Evolutionary conservation across 1,140 invertebrate genomes (phyloP), one percentile per base, ranked within the genome.

Genomic region (Pararge aegeria): DNA sequence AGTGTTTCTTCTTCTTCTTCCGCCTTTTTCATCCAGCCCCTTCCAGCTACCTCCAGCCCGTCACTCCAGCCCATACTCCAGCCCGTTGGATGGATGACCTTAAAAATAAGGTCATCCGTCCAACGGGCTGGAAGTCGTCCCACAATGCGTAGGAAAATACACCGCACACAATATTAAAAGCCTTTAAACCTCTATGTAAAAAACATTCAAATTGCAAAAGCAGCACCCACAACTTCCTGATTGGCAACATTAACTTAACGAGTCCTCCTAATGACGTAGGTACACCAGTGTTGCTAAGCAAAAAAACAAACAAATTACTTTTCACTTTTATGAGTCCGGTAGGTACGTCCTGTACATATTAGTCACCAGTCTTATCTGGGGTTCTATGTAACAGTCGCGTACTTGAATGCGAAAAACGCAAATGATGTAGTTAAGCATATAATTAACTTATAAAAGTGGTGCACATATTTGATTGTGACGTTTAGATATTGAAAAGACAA

Each of bases 301-400:
- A 40, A 40, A 40, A 40, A 16, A 16, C 20, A 52, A 59, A 59
- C 53, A 59, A 44, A 59, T 59, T 53, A 53, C 57, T 50, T 44
- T 50, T 40, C 42, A 55, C 54, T 59, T 59, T 52, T 37, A 42
- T 37, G 15, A 18, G 38, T 18, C n/a, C n/a, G n/a, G n/a, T n/a
- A n/a, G n/a, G n/a, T n/a, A n/a, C n/a, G n/a, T n/a, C 38, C 38
- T 15, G 5, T 40, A 40, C 38, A 40, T 40, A 40, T 40, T 40
- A 40, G 38, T 40, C 38, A 40, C 38, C 3, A 16, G 15, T 16
- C 38, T 40, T 40, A 40, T 40, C 38, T 40, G 38, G 3, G 38
- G 13, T 18, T 15, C 4, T 9, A 37, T 37, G 10, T 10, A 10
- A 12, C 9, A 9, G 12, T 2, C 30, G 30, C 30, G 7, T 37